Evolutionary conservation across 2,888 invertebrate genomes (phyloP).

Genomic region (Drosophila paracracens): DNA sequence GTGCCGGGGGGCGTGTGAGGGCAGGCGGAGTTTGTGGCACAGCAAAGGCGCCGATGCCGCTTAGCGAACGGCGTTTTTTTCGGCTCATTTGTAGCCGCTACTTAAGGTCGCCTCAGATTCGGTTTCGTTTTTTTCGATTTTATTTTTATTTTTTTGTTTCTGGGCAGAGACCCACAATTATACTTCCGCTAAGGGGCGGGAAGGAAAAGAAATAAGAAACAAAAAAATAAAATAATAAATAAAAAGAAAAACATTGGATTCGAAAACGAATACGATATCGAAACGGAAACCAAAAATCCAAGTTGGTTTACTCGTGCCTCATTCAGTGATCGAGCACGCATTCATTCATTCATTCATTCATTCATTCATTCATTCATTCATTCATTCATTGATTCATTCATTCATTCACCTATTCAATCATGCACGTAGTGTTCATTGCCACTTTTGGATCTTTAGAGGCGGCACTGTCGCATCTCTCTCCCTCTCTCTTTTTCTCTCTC

Average conservation of each 20-base stretch:
- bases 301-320: slow-evolving; percentile 54
- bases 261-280: slow-evolving; percentile 16
- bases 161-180: slow-evolving; percentile 61
- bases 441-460: slow-evolving; percentile 64
- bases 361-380: slow-evolving; percentile 14
- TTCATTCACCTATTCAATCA: slow-evolving; percentile 64
- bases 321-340: slow-evolving; percentile 5
- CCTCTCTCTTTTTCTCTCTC: slow-evolving; percentile 8
- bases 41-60: slow-evolving; percentile 61
- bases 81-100: slow-evolving; percentile 59
- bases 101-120: slow-evolving; percentile 49
- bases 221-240: slow-evolving; percentile 10
- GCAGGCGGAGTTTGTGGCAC: slow-evolving; percentile 19
- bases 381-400: slow-evolving; percentile 36
- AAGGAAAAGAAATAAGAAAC: slow-evolving; percentile 7
- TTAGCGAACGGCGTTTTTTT: slow-evolving; percentile 54
- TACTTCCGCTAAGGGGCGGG: slow-evolving; percentile 62
- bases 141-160: slow-evolving; percentile 3
- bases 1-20: slow-evolving; percentile 2
- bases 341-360: slow-evolving; percentile 44
- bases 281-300: slow-evolving; percentile 5
- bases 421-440: slow-evolving; percentile 72
- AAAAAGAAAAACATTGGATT: slow-evolving; percentile 6
- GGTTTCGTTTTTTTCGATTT: slow-evolving; percentile 1
- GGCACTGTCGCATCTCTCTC: slow-evolving; percentile 25